phyloP scores from a whole-genome alignment of 1,140 invertebrate genomes.

The Apocrypta bakeri region DNA sequence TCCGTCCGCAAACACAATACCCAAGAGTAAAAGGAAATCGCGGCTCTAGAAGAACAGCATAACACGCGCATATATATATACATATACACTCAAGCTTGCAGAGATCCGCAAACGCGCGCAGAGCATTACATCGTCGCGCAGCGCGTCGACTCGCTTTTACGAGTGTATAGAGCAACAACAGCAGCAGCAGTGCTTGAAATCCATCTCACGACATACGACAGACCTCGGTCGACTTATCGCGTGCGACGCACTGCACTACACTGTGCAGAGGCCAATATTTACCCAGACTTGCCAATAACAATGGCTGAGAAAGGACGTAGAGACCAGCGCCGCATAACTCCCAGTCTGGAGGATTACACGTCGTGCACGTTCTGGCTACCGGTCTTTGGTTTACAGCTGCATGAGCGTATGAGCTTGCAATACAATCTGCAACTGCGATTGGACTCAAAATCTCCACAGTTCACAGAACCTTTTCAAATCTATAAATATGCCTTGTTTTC shows the following conservation, averaged over 20 bases:
- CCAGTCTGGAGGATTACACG: neutral
- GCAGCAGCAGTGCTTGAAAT: neutral
- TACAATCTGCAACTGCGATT: no score
- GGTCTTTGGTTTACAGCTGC: neutral
- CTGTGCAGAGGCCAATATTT: slow-evolving; percentile 34
- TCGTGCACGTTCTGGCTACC: slow-evolving; percentile 7
- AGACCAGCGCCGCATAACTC: neutral
- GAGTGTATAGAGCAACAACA: neutral
- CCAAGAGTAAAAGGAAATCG: neutral
- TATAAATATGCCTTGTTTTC: no score
- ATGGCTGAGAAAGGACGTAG: neutral
- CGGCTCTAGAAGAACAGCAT: neutral
- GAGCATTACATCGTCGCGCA: neutral
- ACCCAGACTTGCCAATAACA: neutral
- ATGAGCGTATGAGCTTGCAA: no score
- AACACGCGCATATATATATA: neutral
- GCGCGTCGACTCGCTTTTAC: slow-evolving; percentile 8
- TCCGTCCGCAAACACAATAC: neutral
- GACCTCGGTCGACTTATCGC: slow-evolving; percentile 7
- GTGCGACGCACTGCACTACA: neutral
- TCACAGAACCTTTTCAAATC: no score
- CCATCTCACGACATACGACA: neutral
- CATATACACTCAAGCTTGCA: neutral
- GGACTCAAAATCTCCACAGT: no score
- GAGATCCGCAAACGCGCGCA: neutral